These are phyloP conservation scores for Rhabdophis nuchalis DNA, from an alignment of 2,797 vertebrate genomes.

Conservation along the genomic window DNA sequence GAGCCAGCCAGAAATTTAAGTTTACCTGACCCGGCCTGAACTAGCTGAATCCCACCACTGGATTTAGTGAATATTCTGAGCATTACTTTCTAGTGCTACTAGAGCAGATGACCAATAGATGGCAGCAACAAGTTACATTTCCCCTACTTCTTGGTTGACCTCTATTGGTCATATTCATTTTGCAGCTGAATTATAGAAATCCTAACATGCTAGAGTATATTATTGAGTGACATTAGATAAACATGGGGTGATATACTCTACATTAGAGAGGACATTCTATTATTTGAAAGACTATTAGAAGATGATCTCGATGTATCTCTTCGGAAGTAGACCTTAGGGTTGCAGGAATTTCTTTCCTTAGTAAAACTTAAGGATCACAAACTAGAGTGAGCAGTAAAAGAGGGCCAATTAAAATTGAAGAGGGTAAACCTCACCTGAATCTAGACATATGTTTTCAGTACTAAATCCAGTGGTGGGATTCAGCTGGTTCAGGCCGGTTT, in stretches of 20 bases:
- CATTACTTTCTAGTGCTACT: not conserved
- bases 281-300: not conserved
- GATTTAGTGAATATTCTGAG: not conserved
- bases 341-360: not conserved
- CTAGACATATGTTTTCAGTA: not conserved
- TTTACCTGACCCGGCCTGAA: no score
- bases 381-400: not conserved
- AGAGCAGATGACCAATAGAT: not conserved
- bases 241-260: not conserved
- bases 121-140: not conserved
- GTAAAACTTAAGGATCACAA: not conserved
- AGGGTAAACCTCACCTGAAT: not conserved
- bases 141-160: not conserved
- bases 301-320: not conserved
- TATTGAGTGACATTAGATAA: not conserved
- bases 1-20: no score
- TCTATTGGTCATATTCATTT: not conserved
- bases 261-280: not conserved
- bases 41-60: no score
- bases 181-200: not conserved
- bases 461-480: no score
- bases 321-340: not conserved
- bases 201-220: not conserved
- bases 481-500: no score
- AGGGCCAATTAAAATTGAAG: not conserved